phyloP scores from a whole-genome alignment of 2,113 vertebrate species.

The Microcebus murinus region DNA sequence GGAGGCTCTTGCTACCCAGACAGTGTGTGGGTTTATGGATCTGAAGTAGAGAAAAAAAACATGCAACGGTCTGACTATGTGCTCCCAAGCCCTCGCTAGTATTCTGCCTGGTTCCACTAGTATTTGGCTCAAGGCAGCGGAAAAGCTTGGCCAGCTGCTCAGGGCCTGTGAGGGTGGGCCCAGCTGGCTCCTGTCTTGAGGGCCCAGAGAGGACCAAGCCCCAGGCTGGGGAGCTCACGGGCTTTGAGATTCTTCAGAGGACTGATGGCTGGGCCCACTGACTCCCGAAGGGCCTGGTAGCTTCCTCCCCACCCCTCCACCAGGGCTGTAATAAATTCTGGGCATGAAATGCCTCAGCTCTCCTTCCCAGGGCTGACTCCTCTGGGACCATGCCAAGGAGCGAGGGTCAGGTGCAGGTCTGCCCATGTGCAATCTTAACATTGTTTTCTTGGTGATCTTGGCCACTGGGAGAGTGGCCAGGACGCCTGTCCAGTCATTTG shows the following conservation, averaged over 20 bases:
- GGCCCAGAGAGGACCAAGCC: not conserved
- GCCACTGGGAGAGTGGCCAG: not conserved
- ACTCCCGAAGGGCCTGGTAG: not conserved
- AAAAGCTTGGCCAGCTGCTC: not conserved
- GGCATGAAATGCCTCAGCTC: not conserved
- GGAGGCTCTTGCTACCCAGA: rapidly evolving
- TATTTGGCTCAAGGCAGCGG: not conserved
- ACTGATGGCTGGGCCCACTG: not conserved
- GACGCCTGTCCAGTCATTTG: not conserved
- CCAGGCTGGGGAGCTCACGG: not conserved
- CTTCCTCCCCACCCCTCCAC: not conserved
- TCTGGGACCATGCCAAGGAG: not conserved
- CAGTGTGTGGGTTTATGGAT: not conserved
- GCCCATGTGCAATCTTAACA: rapidly evolving
- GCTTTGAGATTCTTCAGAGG: not conserved
- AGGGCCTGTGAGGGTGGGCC: not conserved
- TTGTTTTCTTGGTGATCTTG: not conserved
- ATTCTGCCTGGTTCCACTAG: not conserved
- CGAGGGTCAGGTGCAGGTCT: not conserved
- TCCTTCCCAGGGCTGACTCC: not conserved
- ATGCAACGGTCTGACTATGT: not conserved
- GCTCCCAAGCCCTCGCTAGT: not conserved
- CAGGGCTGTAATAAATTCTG: not conserved
- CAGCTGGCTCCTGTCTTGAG: not conserved
- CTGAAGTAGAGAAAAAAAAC: not conserved